Evolutionary conservation across 2,113 vertebrate genomes (phyloP).

Genomic region (Lagenorhynchus albirostris): DNA sequence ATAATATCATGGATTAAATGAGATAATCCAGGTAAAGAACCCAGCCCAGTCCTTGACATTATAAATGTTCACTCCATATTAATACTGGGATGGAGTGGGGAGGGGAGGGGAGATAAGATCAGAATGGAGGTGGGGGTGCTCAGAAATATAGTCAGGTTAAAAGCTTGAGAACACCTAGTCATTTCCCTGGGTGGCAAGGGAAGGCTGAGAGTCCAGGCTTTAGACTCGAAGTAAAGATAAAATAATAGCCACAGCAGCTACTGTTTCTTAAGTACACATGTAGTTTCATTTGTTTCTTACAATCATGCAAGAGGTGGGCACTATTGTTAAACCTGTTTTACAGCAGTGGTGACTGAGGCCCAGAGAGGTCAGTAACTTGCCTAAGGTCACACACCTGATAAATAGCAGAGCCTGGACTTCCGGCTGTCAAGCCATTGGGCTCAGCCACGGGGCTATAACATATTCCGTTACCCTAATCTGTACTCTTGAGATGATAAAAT

Average conservation of each 20-base stretch:
- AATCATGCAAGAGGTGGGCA: too few relatives aligned
- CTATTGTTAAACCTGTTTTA: not conserved
- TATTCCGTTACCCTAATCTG: not conserved
- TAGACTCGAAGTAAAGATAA: not conserved
- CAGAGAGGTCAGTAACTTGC: not conserved
- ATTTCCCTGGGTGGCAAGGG: too few relatives aligned
- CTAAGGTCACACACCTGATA: not conserved
- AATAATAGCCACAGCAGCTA: not conserved
- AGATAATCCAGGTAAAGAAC: not conserved
- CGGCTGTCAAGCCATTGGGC: not conserved
- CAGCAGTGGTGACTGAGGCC: not conserved
- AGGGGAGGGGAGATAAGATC: not conserved
- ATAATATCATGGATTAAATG: not conserved
- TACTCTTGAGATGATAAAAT: not conserved
- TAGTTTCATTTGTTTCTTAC: not conserved
- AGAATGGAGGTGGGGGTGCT: not conserved
- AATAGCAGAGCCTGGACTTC: not conserved
- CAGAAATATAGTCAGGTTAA: not conserved
- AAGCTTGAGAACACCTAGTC: not conserved
- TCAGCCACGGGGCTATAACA: not conserved
- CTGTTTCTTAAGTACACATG: not conserved
- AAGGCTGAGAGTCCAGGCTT: not conserved
- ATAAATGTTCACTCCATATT: not conserved
- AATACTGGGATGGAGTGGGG: fast-evolving
- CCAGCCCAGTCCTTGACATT: not conserved